Evolutionary conservation across 1,140 invertebrate genomes (phyloP).

Genomic region (Dendroctonus ponderosae): DNA sequence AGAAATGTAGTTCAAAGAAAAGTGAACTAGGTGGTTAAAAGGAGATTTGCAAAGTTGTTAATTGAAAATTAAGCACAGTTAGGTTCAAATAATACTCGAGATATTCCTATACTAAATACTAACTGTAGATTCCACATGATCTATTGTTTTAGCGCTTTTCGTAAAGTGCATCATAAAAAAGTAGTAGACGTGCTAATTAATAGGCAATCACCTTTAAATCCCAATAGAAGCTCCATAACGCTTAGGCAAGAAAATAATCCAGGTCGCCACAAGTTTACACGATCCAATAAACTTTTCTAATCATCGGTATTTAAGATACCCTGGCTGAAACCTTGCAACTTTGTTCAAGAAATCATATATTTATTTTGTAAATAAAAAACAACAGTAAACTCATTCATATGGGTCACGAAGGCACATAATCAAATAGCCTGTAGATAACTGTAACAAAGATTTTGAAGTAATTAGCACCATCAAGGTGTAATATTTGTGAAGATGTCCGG

Average conservation of each 20-base stretch:
- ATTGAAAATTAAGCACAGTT: no score
- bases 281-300: slow-evolving; percentile 18
- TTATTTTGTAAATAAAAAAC: slow-evolving; percentile 29
- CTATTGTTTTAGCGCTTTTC: no score
- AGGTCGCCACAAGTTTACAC: slow-evolving; percentile 6
- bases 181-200: no score
- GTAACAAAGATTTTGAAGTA: slow-evolving; percentile 40
- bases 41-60: no score
- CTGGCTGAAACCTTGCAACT: background rate
- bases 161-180: no score
- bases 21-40: no score
- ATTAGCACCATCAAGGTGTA: slow-evolving; percentile 41
- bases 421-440: slow-evolving; percentile 38
- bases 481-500: slow-evolving; percentile 38
- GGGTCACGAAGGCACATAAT: slow-evolving; percentile 23
- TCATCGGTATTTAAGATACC: background rate
- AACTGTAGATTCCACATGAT: no score
- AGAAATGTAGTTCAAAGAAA: no score
- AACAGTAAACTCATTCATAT: slow-evolving; percentile 24
- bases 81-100: no score
- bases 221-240: background rate
- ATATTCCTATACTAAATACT: no score
- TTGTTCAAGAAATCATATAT: slow-evolving; percentile 10
- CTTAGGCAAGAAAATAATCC: background rate
- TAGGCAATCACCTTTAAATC: no score